These are phyloP conservation scores for Sicus ferrugineus DNA, from an alignment of 2,888 invertebrate genomes.

Conservation along the genomic window DNA sequence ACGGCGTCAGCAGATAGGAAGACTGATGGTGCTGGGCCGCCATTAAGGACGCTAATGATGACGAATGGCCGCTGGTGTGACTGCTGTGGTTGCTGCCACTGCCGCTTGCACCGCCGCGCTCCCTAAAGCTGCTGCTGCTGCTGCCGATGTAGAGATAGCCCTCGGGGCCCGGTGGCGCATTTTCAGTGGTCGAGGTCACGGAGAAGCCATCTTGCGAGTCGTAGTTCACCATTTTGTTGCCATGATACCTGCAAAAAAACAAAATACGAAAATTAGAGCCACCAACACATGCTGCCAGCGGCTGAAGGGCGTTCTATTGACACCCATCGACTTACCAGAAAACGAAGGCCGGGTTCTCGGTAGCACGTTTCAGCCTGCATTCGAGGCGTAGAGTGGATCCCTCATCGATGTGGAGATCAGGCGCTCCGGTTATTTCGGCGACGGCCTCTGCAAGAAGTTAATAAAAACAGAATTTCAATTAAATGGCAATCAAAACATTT, in stretches of 20 bases:
- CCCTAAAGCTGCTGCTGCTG: conserved; percentile 37
- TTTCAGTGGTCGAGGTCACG: conserved; percentile 56
- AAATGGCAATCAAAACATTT: neutral
- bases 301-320: neutral
- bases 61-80: conserved; percentile 41
- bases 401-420: conserved; percentile 64
- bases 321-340: conserved; percentile 58
- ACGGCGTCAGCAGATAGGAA: conserved; percentile 55
- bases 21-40: conserved; percentile 48
- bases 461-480: neutral
- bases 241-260: conserved; percentile 74
- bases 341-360: conserved; percentile 64
- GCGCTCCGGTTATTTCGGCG: conserved; percentile 63
- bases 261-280: neutral
- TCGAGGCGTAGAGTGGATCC: conserved; percentile 62
- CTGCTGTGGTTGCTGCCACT: conserved; percentile 42
- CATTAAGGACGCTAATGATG: conserved; percentile 40
- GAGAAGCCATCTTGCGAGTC: conserved; percentile 74
- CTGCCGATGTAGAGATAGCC: conserved; percentile 67
- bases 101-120: conserved; percentile 31
- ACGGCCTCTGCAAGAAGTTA: conserved; percentile 57
- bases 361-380: conserved; percentile 63
- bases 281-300: neutral
- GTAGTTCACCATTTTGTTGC: conserved; percentile 85
- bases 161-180: conserved; percentile 46